phyloP scores from a whole-genome alignment of 2,113 vertebrate species.

The Amia ocellicauda region DNA sequence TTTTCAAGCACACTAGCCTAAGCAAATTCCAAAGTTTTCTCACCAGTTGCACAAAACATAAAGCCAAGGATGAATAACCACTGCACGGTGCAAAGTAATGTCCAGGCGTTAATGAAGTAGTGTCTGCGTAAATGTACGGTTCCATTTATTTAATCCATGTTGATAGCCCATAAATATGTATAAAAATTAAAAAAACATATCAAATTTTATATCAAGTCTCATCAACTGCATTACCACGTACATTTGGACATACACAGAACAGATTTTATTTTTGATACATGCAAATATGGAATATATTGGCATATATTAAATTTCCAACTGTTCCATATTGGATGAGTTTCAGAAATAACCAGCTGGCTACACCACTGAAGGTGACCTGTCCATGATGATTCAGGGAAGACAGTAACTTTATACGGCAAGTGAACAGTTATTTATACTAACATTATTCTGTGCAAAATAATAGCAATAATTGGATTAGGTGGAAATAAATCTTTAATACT shows the following conservation, averaged over 20 bases:
- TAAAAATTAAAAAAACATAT: too few species aligned
- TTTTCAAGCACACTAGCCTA: too few species aligned
- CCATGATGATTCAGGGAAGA: background rate
- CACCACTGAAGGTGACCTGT: background rate
- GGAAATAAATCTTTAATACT: slow-evolving; percentile 8
- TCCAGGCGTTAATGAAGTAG: too few species aligned
- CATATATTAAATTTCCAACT: slow-evolving; percentile 1
- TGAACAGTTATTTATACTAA: background rate
- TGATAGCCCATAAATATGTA: too few species aligned
- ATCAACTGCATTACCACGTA: too few species aligned
- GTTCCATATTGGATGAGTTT: background rate
- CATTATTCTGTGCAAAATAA: background rate
- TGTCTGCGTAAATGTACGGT: too few species aligned
- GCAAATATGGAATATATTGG: background rate
- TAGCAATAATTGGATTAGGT: slow-evolving; percentile 8
- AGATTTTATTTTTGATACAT: background rate
- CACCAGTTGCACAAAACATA: too few species aligned
- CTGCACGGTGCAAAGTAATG: too few species aligned
- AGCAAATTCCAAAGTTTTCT: too few species aligned
- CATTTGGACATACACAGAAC: background rate
- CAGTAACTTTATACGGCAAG: background rate
- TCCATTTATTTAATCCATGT: too few species aligned
- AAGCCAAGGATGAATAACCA: too few species aligned
- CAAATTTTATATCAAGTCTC: too few species aligned
- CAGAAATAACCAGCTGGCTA: background rate